Evolutionary conservation across 2,888 invertebrate species (phyloP).

Genomic region (Diadegma fenestrale): DNA sequence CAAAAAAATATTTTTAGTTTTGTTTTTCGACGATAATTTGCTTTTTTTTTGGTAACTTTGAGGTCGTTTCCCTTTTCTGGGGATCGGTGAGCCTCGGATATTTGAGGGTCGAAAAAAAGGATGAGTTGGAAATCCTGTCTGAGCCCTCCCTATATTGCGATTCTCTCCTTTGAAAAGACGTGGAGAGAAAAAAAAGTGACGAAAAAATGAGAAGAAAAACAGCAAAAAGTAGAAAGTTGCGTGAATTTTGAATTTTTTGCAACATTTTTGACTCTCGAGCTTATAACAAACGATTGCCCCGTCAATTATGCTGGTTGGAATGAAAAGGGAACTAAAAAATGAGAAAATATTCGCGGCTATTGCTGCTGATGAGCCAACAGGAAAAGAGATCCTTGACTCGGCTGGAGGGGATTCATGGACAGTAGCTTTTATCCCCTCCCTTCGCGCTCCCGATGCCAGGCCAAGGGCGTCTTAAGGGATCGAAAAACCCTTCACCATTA

Average conservation of each 20-base stretch:
- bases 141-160: conserved; percentile 49
- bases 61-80: conserved; percentile 17
- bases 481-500: conserved; percentile 33
- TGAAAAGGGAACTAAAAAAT: background rate
- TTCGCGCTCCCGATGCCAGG: background rate
- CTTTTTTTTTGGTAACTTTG: background rate
- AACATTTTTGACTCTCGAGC: conserved; percentile 8
- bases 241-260: conserved; percentile 20
- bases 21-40: background rate
- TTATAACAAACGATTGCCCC: conserved; percentile 26
- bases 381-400: conserved; percentile 5
- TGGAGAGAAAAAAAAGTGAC: conserved; percentile 38
- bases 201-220: conserved; percentile 31
- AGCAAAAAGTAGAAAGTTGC: conserved; percentile 14
- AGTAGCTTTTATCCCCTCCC: conserved; percentile 30
- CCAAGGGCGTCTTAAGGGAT: conserved; percentile 43
- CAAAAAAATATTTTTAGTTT: background rate
- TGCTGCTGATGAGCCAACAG: background rate
- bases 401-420: conserved; percentile 18
- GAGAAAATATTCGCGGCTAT: background rate
- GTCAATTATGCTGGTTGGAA: conserved; percentile 34
- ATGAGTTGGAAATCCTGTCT: conserved; percentile 53
- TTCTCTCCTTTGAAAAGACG: conserved; percentile 3
- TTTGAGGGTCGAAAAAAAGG: conserved; percentile 10
- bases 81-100: background rate